These are phyloP conservation scores for Monopis laevigella DNA, from an alignment of 2,888 invertebrate genomes.

Conservation along the genomic window DNA sequence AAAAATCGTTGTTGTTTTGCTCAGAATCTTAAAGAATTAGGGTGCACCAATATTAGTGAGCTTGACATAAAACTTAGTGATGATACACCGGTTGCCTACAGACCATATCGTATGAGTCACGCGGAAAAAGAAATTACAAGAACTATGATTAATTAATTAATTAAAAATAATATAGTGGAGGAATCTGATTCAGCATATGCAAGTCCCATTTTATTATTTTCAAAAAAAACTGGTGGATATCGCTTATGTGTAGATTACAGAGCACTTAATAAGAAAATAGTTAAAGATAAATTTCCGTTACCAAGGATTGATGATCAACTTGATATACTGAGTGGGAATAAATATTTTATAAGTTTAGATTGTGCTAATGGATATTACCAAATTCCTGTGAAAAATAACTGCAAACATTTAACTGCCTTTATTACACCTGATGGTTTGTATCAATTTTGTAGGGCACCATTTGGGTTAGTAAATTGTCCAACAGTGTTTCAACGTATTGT, in stretches of 20 bases:
- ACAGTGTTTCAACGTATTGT: conserved; percentile 26
- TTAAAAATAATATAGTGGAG: no score
- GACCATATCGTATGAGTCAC: no score
- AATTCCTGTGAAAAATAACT: conserved; percentile 22
- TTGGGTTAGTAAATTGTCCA: conserved; percentile 24
- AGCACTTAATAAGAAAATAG: conserved; percentile 7
- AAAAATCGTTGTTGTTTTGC: no score
- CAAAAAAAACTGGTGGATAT: conserved; percentile 6
- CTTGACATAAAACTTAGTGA: no score
- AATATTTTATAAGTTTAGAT: conserved; percentile 23
- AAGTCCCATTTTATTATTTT: neutral
- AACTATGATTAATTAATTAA: no score
- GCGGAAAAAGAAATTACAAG: no score
- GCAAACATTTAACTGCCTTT: conserved; percentile 27
- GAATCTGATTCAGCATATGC: no score
- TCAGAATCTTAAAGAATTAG: no score
- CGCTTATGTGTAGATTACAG: conserved; percentile 9
- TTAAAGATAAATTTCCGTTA: conserved; percentile 21
- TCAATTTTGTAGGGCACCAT: conserved; percentile 23
- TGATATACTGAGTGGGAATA: conserved; percentile 22
- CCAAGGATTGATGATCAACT: conserved; percentile 27
- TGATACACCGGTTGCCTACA: no score
- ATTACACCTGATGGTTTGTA: conserved; percentile 27
- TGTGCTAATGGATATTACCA: conserved; percentile 26
- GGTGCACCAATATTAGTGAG: no score